A percentile compares a stretch with the other conserved stretches of the same genome.
Conservation (phyloP, 2,113 vertebrate species). For the Galbula dea region DNA sequence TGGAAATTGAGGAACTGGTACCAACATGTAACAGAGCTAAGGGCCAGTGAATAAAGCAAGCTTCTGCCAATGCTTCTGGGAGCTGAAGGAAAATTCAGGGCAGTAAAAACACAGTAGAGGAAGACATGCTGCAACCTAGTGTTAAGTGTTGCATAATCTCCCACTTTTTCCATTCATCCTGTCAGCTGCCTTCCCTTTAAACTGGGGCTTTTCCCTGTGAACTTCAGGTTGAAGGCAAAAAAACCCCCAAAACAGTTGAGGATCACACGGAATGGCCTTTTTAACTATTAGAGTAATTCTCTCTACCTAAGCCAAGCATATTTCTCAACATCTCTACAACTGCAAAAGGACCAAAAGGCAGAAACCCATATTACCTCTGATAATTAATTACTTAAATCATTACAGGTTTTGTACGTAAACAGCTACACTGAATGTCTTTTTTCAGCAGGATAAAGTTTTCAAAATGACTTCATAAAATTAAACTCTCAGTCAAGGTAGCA, state of each 20-base stretch:
- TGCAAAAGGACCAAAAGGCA: neutral
- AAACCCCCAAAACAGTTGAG: neutral
- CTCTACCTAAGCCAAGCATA: neutral
- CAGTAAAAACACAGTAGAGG: neutral
- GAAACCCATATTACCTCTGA: neutral
- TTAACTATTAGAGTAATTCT: neutral
- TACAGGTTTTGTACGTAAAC: neutral
- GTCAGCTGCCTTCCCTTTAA: neutral
- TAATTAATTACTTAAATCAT: neutral
- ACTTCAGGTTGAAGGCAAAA: neutral
- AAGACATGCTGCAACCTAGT: neutral
- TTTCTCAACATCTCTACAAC: neutral
- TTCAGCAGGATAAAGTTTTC: neutral
- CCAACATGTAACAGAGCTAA: neutral
- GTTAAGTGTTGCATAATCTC: neutral
- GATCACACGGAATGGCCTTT: neutral
- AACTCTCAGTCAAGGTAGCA: neutral
- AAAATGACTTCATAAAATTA: neutral
- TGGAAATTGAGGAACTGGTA: constrained; percentile 1
- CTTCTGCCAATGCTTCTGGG: neutral
- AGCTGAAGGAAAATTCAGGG: neutral
- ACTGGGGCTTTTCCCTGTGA: neutral
- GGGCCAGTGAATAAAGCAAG: neutral
- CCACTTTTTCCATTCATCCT: neutral
- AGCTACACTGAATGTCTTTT: neutral